Conservation (phyloP, 2,888 invertebrate genomes). For the Sarcophaga caerulescens region DNA sequence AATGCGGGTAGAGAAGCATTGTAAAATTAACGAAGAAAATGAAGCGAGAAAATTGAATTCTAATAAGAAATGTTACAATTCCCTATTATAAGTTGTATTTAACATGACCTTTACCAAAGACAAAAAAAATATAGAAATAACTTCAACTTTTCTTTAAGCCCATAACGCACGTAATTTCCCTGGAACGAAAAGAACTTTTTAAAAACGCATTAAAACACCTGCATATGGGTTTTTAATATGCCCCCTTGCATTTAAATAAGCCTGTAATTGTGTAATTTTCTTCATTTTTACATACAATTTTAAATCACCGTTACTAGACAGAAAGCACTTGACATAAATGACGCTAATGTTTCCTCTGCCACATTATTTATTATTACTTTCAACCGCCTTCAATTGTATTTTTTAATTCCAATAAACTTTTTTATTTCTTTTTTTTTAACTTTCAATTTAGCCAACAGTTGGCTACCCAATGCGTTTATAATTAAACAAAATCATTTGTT, state of each 20-base stretch:
- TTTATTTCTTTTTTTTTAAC: background rate
- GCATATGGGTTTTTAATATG: background rate
- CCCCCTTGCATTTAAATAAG: background rate
- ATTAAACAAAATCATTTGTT: slow-evolving; percentile 55
- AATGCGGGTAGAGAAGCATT: slow-evolving; percentile 37
- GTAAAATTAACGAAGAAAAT: background rate
- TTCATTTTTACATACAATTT: background rate
- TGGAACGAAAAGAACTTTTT: background rate
- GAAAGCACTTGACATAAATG: background rate
- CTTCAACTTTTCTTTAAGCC: background rate
- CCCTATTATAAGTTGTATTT: background rate
- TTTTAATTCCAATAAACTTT: background rate
- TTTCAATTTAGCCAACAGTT: slow-evolving; percentile 32
- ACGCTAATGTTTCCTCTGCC: background rate
- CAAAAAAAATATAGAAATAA: background rate
- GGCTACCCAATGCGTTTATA: slow-evolving; percentile 34
- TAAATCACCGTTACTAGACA: background rate
- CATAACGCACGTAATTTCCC: background rate
- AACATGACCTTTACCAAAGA: background rate
- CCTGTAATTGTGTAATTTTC: background rate
- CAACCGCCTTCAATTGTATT: background rate
- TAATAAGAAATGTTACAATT: no score
- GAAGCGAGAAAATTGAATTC: no score
- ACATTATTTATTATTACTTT: background rate
- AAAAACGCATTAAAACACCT: background rate